Evolutionary conservation across 2,888 invertebrate genomes (phyloP).

Genomic region (Hyalella azteca): DNA sequence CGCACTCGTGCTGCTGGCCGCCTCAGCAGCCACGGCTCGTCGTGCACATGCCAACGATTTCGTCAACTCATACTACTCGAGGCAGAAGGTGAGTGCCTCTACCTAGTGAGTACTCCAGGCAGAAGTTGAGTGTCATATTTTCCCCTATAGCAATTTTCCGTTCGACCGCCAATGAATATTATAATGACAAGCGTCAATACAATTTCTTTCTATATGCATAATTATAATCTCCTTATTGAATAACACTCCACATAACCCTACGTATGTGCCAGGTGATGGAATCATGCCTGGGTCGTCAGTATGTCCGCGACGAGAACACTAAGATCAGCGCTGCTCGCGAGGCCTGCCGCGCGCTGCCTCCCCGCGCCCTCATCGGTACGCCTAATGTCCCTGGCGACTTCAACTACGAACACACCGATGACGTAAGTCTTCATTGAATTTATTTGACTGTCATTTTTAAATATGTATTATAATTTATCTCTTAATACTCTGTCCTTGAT

Average conservation of each 20-base stretch:
- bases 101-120: neutral
- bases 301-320: neutral
- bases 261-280: neutral
- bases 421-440: neutral
- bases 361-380: neutral
- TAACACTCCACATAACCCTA: neutral
- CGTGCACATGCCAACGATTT: conserved; percentile 5
- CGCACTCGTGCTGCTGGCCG: conserved; percentile 11
- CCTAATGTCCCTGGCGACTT: neutral
- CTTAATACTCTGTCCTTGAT: too few species aligned
- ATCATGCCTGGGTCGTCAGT: neutral
- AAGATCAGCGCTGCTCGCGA: conserved; percentile 22
- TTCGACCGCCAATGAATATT: neutral
- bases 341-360: neutral
- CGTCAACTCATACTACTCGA: neutral
- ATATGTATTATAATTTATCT: neutral
- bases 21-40: neutral
- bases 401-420: neutral
- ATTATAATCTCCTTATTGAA: neutral
- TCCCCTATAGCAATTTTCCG: neutral
- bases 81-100: conserved; percentile 1
- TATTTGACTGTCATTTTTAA: too few species aligned
- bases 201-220: neutral
- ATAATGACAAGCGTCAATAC: neutral
- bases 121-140: neutral